phyloP scores from a whole-genome alignment of 2,797 vertebrate species.

The Cuniculus paca region DNA sequence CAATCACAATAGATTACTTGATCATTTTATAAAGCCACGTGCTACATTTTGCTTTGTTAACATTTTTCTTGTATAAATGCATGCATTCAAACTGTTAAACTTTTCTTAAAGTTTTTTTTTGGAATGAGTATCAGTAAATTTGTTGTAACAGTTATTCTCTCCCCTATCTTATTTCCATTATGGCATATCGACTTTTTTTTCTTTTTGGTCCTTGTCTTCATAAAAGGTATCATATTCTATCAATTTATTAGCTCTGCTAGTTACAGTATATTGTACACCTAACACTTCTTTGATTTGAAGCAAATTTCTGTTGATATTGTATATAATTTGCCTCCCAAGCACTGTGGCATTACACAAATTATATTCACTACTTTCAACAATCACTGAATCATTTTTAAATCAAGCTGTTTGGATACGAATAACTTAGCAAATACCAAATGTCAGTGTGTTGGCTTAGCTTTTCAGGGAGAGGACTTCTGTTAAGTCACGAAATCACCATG shows the following conservation, averaged over 20 bases:
- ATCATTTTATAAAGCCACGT: not conserved
- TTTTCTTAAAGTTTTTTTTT: not conserved
- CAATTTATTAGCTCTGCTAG: slow-evolving; percentile 45
- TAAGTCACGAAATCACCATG: not conserved
- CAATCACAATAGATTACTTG: not conserved
- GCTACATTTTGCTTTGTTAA: not conserved
- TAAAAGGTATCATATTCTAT: not conserved
- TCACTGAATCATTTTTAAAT: not conserved
- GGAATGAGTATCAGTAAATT: not conserved
- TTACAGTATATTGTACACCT: slow-evolving; percentile 3
- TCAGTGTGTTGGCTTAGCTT: not conserved
- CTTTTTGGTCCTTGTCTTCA: not conserved
- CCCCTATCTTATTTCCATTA: not conserved
- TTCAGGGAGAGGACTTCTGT: not conserved
- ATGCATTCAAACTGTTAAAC: not conserved
- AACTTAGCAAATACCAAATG: not conserved
- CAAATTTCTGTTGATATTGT: not conserved
- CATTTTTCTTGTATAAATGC: not conserved
- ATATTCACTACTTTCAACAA: not conserved
- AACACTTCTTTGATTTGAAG: slow-evolving; percentile 51
- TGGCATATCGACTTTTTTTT: not conserved
- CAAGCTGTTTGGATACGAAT: not conserved
- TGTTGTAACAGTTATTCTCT: not conserved
- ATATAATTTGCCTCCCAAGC: not conserved
- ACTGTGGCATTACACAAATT: not conserved